Conservation (phyloP, 1,140 invertebrate genomes). For the Linepithema humile region DNA sequence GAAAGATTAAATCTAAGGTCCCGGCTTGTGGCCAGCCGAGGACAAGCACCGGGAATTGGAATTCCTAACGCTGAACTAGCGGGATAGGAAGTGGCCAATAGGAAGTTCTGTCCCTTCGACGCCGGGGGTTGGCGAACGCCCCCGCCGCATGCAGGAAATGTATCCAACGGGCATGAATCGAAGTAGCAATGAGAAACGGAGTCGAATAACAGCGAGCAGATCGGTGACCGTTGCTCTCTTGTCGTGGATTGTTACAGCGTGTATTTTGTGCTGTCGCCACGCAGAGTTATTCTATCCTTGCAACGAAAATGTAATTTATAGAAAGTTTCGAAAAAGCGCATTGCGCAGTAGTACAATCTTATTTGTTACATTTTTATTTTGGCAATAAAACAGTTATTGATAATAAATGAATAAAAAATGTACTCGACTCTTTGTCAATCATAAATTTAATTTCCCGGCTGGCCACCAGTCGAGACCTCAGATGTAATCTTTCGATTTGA, state of each 20-base stretch:
- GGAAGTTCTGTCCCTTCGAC: slow-evolving; percentile 59
- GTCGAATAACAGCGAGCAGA: slow-evolving; percentile 36
- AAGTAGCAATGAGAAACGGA: slow-evolving; percentile 54
- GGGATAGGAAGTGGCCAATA: slow-evolving; percentile 66
- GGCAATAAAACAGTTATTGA: not conserved
- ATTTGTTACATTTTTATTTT: not conserved
- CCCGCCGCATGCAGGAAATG: slow-evolving; percentile 59
- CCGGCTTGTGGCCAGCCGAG: slow-evolving; percentile 31
- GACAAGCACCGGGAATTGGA: slow-evolving; percentile 51
- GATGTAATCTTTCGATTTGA: no score
- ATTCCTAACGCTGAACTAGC: slow-evolving; percentile 61
- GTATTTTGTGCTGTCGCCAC: not conserved
- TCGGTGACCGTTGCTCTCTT: not conserved
- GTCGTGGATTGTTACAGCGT: not conserved
- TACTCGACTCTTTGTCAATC: no score
- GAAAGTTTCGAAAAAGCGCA: not conserved
- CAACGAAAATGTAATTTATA: not conserved
- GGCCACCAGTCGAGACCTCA: no score
- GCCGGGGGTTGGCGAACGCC: slow-evolving; percentile 24
- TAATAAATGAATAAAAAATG: no score
- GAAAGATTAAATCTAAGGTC: slow-evolving; percentile 49
- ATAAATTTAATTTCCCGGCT: no score
- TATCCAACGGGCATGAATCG: slow-evolving; percentile 60
- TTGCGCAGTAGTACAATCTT: not conserved
- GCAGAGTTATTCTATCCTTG: not conserved